Evolutionary conservation across 1,140 invertebrate genomes (phyloP), one percentile per base, ranked within the genome.

Genomic region (Delia radicum): DNA sequence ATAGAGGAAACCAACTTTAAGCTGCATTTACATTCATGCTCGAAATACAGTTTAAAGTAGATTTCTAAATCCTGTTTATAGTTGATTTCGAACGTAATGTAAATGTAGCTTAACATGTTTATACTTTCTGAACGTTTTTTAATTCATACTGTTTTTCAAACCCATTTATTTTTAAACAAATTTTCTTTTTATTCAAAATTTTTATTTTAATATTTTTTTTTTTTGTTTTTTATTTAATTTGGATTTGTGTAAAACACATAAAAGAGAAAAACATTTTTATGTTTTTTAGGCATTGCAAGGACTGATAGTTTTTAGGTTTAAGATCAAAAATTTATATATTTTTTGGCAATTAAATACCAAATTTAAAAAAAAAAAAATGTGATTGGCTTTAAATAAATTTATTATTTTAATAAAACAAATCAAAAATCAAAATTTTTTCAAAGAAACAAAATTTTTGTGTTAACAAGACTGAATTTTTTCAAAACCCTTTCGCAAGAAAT

Each of bases 281-380:
- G 24, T 27, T 73, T 42, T 46, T 73, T 73, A 73, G 65, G 65
- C 55, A 74, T 74, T 29, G 73, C 42, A 79, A 75, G 79, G 76
- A 80, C 79, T 80, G 79, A 80, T 80, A 80, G 79, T 80, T 79
- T 55, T 80, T 80, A 75, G 74, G 62, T 75, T 42, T 65, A 42
- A 74, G 37, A 48, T 46, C 71, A 73, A 73, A 73, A 73, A 65
- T 28, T 27, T 29, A 29, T 28, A 31, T 73, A 29, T 46, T 27
- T 24, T 74, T 74, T 65, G 74, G 74, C 74, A 65, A 73, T 55
- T 15, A 28, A 37, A 37, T 31, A 55, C 71, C 37, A 48, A 73
- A 27, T 65, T 65, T 13, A 65, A 65, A 65, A 26, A 29, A 29
- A 26, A 28, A 15, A 1, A 65, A 48, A 37, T 73, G 28, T 73